phyloP scores from a whole-genome alignment of 2,113 vertebrate genomes.

The Protomyctophum bolini region DNA sequence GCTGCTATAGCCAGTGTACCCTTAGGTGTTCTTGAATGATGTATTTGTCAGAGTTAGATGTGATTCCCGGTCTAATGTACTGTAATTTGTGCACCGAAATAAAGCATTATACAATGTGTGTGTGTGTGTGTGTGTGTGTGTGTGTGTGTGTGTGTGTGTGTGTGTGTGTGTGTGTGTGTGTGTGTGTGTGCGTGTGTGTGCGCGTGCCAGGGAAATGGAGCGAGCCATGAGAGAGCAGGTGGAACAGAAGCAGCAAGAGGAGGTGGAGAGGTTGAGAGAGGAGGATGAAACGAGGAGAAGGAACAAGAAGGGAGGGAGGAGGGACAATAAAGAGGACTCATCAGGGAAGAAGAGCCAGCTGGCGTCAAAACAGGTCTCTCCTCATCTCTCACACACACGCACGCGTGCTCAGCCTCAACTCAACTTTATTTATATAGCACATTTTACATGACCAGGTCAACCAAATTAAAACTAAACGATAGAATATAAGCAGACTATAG shows the following conservation, averaged over 20 bases:
- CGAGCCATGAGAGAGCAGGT: conserved; percentile 66
- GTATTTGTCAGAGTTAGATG: no score
- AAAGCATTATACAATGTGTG: not conserved
- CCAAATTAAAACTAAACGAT: no score
- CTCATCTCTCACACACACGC: not conserved
- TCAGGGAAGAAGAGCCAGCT: conserved; percentile 64
- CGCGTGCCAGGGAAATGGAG: conserved; percentile 73
- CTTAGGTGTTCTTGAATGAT: no score
- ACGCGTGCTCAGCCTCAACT: not conserved
- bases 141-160: not conserved
- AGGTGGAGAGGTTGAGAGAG: conserved; percentile 71
- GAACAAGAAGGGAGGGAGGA: conserved; percentile 70
- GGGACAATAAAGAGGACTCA: conserved; percentile 69
- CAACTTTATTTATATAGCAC: no score
- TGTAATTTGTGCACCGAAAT: not conserved
- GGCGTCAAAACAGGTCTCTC: conserved; percentile 68
- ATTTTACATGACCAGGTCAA: no score
- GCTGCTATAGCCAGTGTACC: no score
- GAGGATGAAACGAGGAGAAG: conserved; percentile 81
- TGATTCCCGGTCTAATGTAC: no score
- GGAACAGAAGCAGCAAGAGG: conserved; percentile 70
- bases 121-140: not conserved
- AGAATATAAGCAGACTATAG: no score
- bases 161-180: no score
- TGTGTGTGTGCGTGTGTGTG: no score